phyloP scores from a whole-genome alignment of 2,113 vertebrate species.

The Aplodontia rufa region DNA sequence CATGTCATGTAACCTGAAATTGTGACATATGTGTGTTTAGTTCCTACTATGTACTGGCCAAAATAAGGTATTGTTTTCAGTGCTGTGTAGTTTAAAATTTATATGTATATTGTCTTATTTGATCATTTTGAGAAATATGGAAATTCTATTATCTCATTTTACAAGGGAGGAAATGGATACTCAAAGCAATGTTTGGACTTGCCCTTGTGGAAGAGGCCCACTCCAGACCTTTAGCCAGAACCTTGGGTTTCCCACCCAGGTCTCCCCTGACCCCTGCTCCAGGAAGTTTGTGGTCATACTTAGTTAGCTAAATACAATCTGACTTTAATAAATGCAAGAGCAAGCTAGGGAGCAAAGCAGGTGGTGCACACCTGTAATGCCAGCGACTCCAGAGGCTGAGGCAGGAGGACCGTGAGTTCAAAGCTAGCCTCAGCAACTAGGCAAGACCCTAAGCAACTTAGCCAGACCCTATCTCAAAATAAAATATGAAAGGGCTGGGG shows the following conservation, averaged over 20 bases:
- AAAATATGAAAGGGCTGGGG: too few species aligned
- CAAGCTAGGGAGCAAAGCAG: too few species aligned
- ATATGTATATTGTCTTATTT: neutral
- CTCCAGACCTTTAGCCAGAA: neutral
- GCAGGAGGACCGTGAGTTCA: too few species aligned
- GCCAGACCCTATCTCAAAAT: too few species aligned
- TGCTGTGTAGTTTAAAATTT: neutral
- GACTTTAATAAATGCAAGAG: neutral
- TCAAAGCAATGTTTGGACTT: neutral
- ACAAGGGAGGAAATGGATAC: neutral
- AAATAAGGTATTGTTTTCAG: neutral
- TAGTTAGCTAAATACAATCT: neutral
- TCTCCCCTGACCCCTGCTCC: rapidly evolving
- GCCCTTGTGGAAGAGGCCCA: neutral
- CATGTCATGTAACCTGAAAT: neutral
- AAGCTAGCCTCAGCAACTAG: too few species aligned
- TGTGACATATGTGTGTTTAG: neutral
- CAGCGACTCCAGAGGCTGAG: too few species aligned
- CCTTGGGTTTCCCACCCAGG: too few species aligned
- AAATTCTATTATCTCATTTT: neutral
- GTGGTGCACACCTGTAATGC: too few species aligned
- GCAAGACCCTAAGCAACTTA: too few species aligned
- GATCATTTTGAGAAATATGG: neutral
- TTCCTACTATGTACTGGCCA: neutral
- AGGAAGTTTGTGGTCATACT: neutral